Base-by-base conservation (phyloP, 2,797 vertebrate species). In the Tenualosa ilisha region DNA sequence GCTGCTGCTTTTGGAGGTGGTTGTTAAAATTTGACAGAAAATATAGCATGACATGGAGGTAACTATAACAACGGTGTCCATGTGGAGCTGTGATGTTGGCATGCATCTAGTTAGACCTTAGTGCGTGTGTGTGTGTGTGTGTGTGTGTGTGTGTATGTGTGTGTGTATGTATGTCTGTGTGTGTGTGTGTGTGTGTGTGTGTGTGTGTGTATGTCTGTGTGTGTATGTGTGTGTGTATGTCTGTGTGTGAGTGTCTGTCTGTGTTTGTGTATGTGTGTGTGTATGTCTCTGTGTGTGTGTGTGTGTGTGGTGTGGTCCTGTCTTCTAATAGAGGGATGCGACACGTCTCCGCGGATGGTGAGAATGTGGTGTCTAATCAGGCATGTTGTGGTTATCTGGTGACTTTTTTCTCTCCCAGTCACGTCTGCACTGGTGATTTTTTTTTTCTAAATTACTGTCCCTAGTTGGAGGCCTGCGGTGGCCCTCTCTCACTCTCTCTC, bases 21-120 rank as follows among this genome's bases (percentile, higher is more conserved):
- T 65, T 65, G 63, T 65, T 65, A 65, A 26, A 65, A 65, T 65
- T 65, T 65, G 63, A 65, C 63, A 12, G 24, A 24, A 26, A 65
- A 65, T 65, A 8, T 13, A 11, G 26, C 63, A 26, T 9, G 63
- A 4, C 63, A 65, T 65, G 12, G 24, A 13, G n/a, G 63, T 65
- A 26, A 65, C 63, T 26, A 65, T 65, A 65, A 75, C 68, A 43
- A 40, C 68, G 2, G 31, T 40, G 31, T 20, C 56, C 56, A 13
- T 17, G 5, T 3, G 13, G 31, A 3, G 15, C 61, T 40, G 15
- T 40, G 68, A 1, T 43, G 37, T 9, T 65, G 63, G 63, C 68
- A 75, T 75, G 37, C 37, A 75, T 75, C 68, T 17, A 37, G 37
- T 75, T 75, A 43, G 13, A 13, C 31, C 13, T 75, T 13, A 7